A percentile compares a stretch with the other conserved stretches of the same genome.
phyloP scores from a whole-genome alignment of 2,113 vertebrate genomes.

The Camelus bactrianus region DNA sequence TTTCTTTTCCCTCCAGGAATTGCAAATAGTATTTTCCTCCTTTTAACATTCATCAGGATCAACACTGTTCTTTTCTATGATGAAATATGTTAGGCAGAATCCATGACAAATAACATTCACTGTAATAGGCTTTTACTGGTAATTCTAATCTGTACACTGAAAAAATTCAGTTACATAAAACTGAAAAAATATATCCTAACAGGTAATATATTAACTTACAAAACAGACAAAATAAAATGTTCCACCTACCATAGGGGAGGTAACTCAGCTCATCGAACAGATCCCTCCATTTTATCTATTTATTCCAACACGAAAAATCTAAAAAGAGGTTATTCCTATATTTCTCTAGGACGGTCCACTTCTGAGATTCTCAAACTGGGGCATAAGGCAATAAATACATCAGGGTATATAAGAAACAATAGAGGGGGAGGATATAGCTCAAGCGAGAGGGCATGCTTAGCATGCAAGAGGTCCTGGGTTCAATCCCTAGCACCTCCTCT shows the following conservation, averaged over 20 bases:
- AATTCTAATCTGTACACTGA: not conserved
- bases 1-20: not conserved
- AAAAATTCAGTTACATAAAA: constrained; percentile 6
- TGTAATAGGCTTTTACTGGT: not conserved
- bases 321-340: constrained; percentile 1
- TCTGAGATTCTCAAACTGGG: constrained; percentile 2
- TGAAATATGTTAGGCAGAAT: constrained; percentile 40
- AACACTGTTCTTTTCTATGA: constrained; percentile 46
- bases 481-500: too few species aligned
- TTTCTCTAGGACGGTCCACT: not conserved
- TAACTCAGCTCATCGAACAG: not conserved
- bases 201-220: not conserved
- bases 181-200: not conserved
- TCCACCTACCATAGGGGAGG: not conserved
- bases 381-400: not conserved
- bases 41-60: constrained; percentile 1
- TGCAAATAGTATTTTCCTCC: not conserved
- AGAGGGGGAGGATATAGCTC: not conserved
- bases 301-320: not conserved
- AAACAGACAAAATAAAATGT: constrained; percentile 21
- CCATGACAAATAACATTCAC: constrained; percentile 32
- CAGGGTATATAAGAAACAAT: not conserved
- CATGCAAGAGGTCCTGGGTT: too few species aligned
- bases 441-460: too few species aligned
- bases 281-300: not conserved